Conservation (phyloP, 1,140 invertebrate species). For the Globodera ellingtonae region DNA sequence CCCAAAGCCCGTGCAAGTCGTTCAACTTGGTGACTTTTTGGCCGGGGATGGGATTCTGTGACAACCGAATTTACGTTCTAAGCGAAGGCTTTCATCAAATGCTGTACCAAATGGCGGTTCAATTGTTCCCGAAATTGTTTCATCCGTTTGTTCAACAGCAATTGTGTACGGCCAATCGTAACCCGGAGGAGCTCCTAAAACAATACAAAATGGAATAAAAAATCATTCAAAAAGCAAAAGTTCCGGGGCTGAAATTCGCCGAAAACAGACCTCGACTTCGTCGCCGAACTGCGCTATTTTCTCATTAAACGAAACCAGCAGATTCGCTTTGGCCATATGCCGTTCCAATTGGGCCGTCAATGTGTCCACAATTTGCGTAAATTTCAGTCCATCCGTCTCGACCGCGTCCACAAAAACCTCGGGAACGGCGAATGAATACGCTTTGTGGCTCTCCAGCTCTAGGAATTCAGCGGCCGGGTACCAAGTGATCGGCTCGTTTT, state of each 20-base stretch:
- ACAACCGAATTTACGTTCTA: neutral
- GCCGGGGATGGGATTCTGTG: constrained; percentile 27
- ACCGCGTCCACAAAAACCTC: neutral
- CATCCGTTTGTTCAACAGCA: constrained; percentile 36
- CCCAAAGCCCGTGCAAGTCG: constrained; percentile 39
- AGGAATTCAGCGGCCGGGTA: constrained; percentile 23
- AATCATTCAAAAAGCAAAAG: neutral
- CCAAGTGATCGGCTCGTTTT: neutral
- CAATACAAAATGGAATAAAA: neutral
- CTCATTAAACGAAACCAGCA: constrained; percentile 14
- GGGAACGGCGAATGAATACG: constrained; percentile 13
- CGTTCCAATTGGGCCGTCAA: constrained; percentile 13
- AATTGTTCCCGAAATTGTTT: constrained; percentile 33
- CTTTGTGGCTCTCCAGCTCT: constrained; percentile 1
- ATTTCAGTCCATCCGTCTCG: constrained; percentile 8
- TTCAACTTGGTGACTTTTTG: constrained; percentile 34
- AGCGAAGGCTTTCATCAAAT: neutral
- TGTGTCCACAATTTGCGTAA: constrained; percentile 5
- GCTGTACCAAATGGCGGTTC: constrained; percentile 27
- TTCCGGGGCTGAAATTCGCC: neutral
- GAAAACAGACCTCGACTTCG: constrained; percentile 3
- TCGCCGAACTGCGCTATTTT: constrained; percentile 6
- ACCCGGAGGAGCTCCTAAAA: constrained; percentile 30
- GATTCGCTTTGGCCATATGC: constrained; percentile 22
- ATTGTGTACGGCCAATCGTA: constrained; percentile 32